phyloP scores from a whole-genome alignment of 35 echinoderm and acorn worm species.

The Strongylocentrotus purpuratus region DNA sequence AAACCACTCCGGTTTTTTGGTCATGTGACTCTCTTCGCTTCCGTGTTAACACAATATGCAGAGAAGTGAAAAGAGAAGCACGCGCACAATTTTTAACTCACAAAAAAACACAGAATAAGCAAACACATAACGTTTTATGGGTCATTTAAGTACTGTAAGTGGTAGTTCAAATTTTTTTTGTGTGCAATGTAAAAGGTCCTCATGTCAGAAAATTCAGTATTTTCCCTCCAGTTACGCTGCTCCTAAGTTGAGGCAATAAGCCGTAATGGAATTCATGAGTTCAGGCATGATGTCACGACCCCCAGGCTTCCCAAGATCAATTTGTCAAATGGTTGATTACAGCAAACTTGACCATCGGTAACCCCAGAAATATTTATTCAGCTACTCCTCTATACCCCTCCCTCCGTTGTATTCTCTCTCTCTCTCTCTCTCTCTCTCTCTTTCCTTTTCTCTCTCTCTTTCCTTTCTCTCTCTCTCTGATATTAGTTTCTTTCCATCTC shows the following conservation, averaged over 20 bases:
- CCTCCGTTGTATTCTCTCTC: neutral
- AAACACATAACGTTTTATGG: no score
- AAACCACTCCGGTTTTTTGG: no score
- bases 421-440: neutral
- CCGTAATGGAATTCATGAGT: neutral
- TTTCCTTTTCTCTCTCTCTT: neutral
- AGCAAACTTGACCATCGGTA: neutral
- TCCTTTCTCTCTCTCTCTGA: neutral
- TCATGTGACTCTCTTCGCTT: no score
- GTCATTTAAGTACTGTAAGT: no score
- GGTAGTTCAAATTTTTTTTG: no score
- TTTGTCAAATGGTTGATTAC: conserved; percentile 8
- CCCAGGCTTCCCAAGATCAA: neutral
- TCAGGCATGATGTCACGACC: neutral
- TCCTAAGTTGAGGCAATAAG: neutral
- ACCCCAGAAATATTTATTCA: neutral
- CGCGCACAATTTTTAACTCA: no score
- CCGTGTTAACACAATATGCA: no score
- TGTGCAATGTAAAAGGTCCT: no score
- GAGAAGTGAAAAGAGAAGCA: no score
- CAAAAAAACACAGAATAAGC: no score
- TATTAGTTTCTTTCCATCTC: neutral
- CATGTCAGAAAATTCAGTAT: neutral
- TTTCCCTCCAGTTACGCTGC: neutral
- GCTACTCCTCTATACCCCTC: neutral